Percentiles rank a stretch among this genome's conserved stretches.
Evolutionary conservation across 53 echinoderm and acorn worm genomes (phyloP).

Genomic region (Glandiceps talaboti): DNA sequence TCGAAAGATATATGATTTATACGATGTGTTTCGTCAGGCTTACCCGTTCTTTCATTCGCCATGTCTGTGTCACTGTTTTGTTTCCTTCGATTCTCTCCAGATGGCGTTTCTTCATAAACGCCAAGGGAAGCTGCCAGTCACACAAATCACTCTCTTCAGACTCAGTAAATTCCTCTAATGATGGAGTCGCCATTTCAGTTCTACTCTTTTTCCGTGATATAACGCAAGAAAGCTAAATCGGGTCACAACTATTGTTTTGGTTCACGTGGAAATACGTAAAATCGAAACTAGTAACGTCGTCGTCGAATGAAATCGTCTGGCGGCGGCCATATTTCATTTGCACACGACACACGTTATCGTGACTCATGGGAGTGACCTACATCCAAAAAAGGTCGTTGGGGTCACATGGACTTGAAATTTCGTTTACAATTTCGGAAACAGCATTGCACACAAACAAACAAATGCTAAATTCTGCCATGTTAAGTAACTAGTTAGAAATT

Average conservation of each 20-base stretch:
- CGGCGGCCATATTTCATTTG: not conserved
- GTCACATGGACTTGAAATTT: not conserved
- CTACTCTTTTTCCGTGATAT: no score
- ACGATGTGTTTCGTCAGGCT: no score
- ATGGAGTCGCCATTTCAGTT: not conserved
- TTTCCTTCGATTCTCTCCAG: conserved; percentile 67
- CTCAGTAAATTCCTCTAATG: conserved; percentile 40
- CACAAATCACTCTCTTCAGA: conserved; percentile 85
- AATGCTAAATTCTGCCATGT: no score
- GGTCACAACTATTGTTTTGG: not conserved
- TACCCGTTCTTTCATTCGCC: conserved; percentile 98
- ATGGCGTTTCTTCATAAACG: conserved; percentile 95
- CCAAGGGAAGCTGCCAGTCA: conserved; percentile 90
- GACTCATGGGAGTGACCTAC: not conserved
- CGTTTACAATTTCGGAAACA: no score
- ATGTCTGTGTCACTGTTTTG: conserved; percentile 75
- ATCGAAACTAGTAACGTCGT: not conserved
- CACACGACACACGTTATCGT: not conserved
- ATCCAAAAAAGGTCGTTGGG: not conserved
- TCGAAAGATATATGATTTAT: no score
- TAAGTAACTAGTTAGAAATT: no score
- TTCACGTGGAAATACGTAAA: not conserved
- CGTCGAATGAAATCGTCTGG: not conserved
- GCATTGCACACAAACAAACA: no score
- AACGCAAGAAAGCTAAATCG: no score